A percentile compares a stretch with the other conserved stretches of the same genome.
phyloP scores from a whole-genome alignment of 2,888 invertebrate genomes.

The Hipparchia semele region DNA sequence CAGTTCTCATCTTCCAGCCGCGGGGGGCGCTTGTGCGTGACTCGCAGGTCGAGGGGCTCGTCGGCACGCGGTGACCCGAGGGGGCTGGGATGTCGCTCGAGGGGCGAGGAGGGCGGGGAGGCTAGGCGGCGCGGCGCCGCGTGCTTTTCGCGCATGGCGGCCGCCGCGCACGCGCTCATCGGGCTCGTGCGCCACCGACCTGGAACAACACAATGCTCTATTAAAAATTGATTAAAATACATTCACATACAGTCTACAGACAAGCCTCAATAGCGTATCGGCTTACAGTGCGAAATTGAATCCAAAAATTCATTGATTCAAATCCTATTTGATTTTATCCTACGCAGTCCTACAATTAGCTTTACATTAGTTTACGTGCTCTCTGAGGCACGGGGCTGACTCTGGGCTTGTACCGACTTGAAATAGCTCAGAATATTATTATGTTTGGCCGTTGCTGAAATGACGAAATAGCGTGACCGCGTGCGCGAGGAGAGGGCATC shows the following conservation, averaged over 20 bases:
- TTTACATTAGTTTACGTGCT: too few relatives aligned
- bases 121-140: conserved; percentile 94
- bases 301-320: background rate
- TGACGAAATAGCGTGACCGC: conserved; percentile 58
- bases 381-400: too few relatives aligned
- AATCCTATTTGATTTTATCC: too few relatives aligned
- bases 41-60: conserved; percentile 94
- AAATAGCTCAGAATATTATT: too few relatives aligned
- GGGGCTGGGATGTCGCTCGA: conserved; percentile 77
- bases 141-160: conserved; percentile 93
- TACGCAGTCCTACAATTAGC: too few relatives aligned
- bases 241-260: background rate
- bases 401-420: too few relatives aligned
- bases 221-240: background rate
- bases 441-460: conserved; percentile 55
- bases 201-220: conserved; percentile 57
- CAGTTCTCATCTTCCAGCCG: conserved; percentile 93
- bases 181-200: conserved; percentile 83
- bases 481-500: conserved; percentile 56
- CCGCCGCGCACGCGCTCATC: conserved; percentile 90
- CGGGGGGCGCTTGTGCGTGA: conserved; percentile 90
- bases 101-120: conserved; percentile 77
- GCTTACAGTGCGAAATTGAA: background rate
- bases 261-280: background rate
- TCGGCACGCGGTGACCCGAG: conserved; percentile 82